Conservation (phyloP, 2,113 vertebrate genomes). For the Oryzias woworae region DNA sequence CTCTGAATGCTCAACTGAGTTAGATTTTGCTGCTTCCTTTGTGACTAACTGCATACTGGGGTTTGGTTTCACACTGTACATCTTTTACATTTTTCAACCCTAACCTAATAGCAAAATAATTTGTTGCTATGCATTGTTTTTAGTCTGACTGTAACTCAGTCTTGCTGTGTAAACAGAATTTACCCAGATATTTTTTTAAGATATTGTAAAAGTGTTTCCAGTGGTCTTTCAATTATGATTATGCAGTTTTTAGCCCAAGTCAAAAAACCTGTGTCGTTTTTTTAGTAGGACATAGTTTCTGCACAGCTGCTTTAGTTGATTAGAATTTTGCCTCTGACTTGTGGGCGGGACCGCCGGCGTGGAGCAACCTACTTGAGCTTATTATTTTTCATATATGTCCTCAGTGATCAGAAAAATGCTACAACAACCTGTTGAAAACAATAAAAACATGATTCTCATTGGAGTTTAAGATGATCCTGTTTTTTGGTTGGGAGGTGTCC, state of each 20-base stretch:
- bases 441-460: not conserved
- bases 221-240: too few species aligned
- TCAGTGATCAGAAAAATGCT: not conserved
- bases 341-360: too few species aligned
- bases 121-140: not conserved
- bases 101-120: not conserved
- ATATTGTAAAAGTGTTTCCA: too few species aligned
- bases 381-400: too few species aligned
- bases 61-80: not conserved
- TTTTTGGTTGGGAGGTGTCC: not conserved
- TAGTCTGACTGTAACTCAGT: not conserved
- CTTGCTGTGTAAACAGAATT: too few species aligned
- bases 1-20: not conserved
- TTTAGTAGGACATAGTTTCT: too few species aligned
- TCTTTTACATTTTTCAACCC: not conserved
- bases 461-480: not conserved
- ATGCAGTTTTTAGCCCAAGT: too few species aligned
- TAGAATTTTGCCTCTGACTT: too few species aligned
- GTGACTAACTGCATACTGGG: not conserved
- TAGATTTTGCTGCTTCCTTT: constrained; percentile 1
- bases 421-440: not conserved
- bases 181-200: too few species aligned
- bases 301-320: too few species aligned
- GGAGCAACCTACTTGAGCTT: too few species aligned
- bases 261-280: too few species aligned